Percentiles rank a stretch among this genome's conserved stretches.
Conservation (phyloP, 2,797 vertebrate species). For the Hydrolagus colliei region DNA sequence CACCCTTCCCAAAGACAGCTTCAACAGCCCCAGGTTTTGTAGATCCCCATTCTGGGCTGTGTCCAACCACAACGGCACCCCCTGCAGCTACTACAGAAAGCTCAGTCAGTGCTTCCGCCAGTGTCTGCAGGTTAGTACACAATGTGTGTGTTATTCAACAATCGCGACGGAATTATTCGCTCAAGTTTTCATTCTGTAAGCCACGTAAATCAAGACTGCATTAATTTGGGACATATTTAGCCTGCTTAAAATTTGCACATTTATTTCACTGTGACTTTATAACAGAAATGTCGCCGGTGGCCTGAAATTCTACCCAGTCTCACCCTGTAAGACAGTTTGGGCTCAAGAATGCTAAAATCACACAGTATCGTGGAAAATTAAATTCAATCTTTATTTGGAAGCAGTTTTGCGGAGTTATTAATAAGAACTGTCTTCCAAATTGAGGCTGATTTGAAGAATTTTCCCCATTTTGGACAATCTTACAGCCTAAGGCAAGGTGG, state of each 20-base stretch:
- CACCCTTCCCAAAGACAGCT: conserved; percentile 78
- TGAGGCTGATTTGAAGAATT: too few relatives aligned
- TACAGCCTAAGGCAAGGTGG: too few relatives aligned
- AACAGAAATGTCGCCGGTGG: background rate
- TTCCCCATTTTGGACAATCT: too few relatives aligned
- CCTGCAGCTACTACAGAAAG: conserved; percentile 67
- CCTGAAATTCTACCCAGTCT: too few relatives aligned
- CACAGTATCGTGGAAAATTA: too few relatives aligned
- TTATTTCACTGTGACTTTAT: background rate
- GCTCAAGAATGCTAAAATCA: too few relatives aligned
- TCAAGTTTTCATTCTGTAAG: background rate
- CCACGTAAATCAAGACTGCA: background rate
- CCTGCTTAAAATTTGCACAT: background rate
- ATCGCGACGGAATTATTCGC: background rate
- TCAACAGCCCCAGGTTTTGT: conserved; percentile 73
- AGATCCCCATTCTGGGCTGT: conserved; percentile 73
- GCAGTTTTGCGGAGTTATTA: too few relatives aligned
- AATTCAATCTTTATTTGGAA: too few relatives aligned
- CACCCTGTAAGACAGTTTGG: too few relatives aligned
- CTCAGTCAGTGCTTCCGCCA: conserved; percentile 79
- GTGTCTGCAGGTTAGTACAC: conserved; percentile 82
- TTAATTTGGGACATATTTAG: background rate
- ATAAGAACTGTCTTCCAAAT: too few relatives aligned
- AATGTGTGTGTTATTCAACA: background rate
- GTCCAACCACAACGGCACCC: conserved; percentile 71